Evolutionary conservation across 2,797 vertebrate genomes (phyloP).

Genomic region (Galago senegalensis): DNA sequence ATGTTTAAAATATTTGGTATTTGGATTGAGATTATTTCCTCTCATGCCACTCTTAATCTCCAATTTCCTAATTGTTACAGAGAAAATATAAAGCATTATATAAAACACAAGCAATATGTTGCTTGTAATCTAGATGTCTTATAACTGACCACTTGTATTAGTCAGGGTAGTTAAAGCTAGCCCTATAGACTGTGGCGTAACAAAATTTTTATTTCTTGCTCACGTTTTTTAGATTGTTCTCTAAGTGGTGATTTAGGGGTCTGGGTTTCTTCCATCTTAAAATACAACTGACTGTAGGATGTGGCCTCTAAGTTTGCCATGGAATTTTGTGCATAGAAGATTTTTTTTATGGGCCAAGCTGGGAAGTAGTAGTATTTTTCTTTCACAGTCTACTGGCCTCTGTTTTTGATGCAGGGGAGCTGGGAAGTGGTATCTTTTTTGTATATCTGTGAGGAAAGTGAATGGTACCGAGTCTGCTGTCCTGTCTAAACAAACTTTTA

Average conservation of each 20-base stretch:
- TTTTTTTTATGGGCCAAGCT: not conserved
- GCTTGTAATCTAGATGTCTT: not conserved
- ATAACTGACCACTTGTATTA: not conserved
- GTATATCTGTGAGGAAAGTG: not conserved
- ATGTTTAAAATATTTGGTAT: constrained; percentile 31
- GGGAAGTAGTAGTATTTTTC: constrained; percentile 32
- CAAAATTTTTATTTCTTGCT: constrained; percentile 11
- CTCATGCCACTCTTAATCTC: too few relatives aligned
- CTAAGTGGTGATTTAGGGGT: not conserved
- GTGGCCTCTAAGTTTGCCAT: not conserved
- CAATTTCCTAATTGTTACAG: not conserved
- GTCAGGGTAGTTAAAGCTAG: not conserved
- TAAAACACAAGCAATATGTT: too few relatives aligned
- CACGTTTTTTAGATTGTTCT: not conserved
- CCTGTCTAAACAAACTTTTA: not conserved
- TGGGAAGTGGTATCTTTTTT: not conserved
- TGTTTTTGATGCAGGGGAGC: not conserved
- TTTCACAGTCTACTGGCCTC: not conserved
- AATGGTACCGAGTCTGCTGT: not conserved
- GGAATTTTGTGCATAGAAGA: not conserved
- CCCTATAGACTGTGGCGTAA: not conserved
- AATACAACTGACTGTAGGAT: not conserved
- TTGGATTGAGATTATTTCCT: constrained; percentile 7
- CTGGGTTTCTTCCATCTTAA: not conserved
- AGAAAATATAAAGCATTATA: not conserved